Evolutionary conservation across 2,888 invertebrate genomes (phyloP).

Genomic region (Aplocera efformata): DNA sequence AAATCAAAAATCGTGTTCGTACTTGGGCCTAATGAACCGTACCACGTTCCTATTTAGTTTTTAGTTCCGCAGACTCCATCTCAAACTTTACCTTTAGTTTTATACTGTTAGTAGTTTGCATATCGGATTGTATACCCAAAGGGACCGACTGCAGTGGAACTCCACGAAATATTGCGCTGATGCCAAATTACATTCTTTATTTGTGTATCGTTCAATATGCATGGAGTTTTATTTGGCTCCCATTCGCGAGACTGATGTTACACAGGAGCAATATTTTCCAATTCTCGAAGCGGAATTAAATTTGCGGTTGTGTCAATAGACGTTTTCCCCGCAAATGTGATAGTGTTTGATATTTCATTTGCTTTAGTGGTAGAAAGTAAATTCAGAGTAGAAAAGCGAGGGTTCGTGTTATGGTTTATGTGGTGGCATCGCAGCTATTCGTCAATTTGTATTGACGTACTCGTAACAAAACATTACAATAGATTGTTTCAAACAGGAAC

Average conservation of each 20-base stretch:
- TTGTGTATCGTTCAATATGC: slow-evolving; percentile 39
- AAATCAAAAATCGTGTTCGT: slow-evolving; percentile 41
- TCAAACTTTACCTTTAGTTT: slow-evolving; percentile 40
- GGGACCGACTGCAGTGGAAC: slow-evolving; percentile 27
- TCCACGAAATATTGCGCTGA: slow-evolving; percentile 34
- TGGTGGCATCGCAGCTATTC: neutral
- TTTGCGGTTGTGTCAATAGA: slow-evolving; percentile 54
- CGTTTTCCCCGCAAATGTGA: slow-evolving; percentile 36
- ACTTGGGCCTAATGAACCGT: slow-evolving; percentile 58
- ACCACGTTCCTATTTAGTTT: slow-evolving; percentile 43
- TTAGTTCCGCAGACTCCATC: slow-evolving; percentile 47
- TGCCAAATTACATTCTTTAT: slow-evolving; percentile 46
- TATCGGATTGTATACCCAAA: slow-evolving; percentile 44
- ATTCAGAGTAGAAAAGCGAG: slow-evolving; percentile 6
- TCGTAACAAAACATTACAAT: no score
- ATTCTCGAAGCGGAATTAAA: slow-evolving; percentile 55
- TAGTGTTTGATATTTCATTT: slow-evolving; percentile 37
- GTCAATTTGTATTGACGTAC: no score
- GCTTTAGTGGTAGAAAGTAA: slow-evolving; percentile 24
- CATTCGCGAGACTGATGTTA: slow-evolving; percentile 55
- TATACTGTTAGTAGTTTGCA: slow-evolving; percentile 44
- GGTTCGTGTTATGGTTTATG: slow-evolving; percentile 3
- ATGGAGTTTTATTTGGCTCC: slow-evolving; percentile 46
- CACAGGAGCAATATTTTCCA: slow-evolving; percentile 60
- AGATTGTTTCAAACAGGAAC: no score